phyloP scores from a whole-genome alignment of 1,140 invertebrate genomes.

The Dendroctonus valens region DNA sequence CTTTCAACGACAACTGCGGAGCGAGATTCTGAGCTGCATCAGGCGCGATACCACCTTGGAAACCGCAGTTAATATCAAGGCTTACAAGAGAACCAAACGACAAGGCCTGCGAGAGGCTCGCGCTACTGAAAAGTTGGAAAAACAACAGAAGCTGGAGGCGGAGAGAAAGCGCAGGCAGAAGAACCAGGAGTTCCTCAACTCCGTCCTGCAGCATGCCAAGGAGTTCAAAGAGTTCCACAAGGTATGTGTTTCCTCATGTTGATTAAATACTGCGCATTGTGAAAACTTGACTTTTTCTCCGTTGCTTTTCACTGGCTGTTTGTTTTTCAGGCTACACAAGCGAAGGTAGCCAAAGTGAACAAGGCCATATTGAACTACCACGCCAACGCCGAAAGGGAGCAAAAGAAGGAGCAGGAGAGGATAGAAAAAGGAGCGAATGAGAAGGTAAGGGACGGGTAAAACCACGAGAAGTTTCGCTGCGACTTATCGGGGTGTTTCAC shows the following conservation, averaged over 20 bases:
- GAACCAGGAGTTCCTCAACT: constrained; percentile 93
- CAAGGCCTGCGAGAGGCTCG: constrained; percentile 92
- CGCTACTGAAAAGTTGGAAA: constrained; percentile 97
- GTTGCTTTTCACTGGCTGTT: not conserved
- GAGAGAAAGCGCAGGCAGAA: constrained; percentile 94
- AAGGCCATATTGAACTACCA: constrained; percentile 96
- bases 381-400: constrained; percentile 96
- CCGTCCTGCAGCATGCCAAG: constrained; percentile 96
- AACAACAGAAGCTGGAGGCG: constrained; percentile 98
- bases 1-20: constrained; percentile 88
- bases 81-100: constrained; percentile 93
- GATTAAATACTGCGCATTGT: not conserved
- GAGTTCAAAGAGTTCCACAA: constrained; percentile 97
- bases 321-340: constrained; percentile 59
- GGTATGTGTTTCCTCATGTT: constrained; percentile 1
- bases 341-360: constrained; percentile 85
- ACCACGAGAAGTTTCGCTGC: not conserved
- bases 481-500: not conserved
- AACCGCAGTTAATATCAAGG: constrained; percentile 94
- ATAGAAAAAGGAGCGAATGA: constrained; percentile 99
- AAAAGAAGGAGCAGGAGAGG: constrained; percentile 98
- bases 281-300: no score
- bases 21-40: constrained; percentile 84
- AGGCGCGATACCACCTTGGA: constrained; percentile 92
- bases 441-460: constrained; percentile 54